Percentiles rank a stretch among this genome's conserved stretches.
Evolutionary conservation across 2,113 vertebrate genomes (phyloP).

Genomic region (Calyptommatus sinebrachiatus): DNA sequence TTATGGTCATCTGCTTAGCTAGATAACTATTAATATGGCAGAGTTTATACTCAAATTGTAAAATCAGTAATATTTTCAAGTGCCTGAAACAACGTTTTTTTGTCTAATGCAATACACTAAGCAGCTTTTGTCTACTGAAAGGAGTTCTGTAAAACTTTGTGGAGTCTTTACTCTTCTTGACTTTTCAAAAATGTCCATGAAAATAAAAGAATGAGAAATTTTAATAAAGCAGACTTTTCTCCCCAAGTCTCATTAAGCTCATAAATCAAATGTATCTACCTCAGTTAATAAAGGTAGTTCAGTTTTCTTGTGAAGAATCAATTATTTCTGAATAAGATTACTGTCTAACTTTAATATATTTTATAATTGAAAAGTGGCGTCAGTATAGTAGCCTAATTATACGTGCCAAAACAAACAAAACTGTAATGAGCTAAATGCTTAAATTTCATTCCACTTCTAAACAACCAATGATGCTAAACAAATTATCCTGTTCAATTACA

Average conservation of each 20-base stretch:
- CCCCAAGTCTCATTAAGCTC: neutral
- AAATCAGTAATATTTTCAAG: neutral
- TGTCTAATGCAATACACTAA: no score
- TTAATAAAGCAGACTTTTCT: neutral
- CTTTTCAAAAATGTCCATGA: neutral
- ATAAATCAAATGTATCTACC: conserved; percentile 1
- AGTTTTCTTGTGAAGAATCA: neutral
- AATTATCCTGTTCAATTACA: neutral
- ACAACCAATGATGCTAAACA: neutral
- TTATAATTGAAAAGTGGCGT: conserved; percentile 1
- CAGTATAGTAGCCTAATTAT: conserved; percentile 5
- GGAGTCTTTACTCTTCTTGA: neutral
- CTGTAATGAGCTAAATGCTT: neutral
- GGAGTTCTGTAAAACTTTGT: neutral
- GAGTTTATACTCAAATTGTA: neutral
- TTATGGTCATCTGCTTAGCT: no score
- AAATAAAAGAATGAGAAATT: neutral
- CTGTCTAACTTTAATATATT: neutral
- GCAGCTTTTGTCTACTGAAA: neutral
- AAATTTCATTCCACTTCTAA: conserved; percentile 3
- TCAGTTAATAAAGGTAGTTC: neutral
- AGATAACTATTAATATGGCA: no score
- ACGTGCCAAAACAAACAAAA: neutral
- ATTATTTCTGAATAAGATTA: neutral
- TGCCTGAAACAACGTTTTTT: no score